Percentiles rank a stretch among this genome's conserved stretches.
phyloP scores from a whole-genome alignment of 2,888 invertebrate genomes.

The Spilosoma lubricipeda region DNA sequence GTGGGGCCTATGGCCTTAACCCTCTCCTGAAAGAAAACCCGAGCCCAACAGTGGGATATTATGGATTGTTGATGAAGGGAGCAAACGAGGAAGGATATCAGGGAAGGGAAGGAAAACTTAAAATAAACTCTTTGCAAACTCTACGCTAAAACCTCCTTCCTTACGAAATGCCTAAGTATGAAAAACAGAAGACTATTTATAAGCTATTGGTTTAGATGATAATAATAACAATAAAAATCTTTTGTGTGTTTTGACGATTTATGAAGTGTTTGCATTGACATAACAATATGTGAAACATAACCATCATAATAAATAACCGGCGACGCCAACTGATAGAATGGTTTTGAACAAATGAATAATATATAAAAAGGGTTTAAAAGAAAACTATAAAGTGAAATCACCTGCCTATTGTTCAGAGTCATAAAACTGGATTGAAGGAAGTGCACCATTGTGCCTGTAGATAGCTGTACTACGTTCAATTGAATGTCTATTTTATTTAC shows the following conservation, averaged over 20 bases:
- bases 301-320: not conserved
- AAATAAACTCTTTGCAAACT: no score
- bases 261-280: not conserved
- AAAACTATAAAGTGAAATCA: constrained; percentile 23
- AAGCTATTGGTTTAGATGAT: no score
- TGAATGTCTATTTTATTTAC: constrained; percentile 23
- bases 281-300: not conserved
- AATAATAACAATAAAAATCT: no score
- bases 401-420: constrained; percentile 19
- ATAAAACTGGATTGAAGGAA: constrained; percentile 24
- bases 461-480: constrained; percentile 1
- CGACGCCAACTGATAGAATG: not conserved
- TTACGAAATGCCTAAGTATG: no score
- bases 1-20: no score
- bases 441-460: constrained; percentile 15
- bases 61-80: no score
- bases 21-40: no score
- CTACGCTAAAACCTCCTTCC: no score
- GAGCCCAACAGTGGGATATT: no score
- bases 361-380: constrained; percentile 8
- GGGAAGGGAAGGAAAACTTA: no score
- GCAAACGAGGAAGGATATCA: no score
- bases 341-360: constrained; percentile 11
- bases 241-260: not conserved
- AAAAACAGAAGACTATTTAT: no score